Percentiles rank a stretch among this genome's conserved stretches.
These are phyloP conservation scores for Conus ventricosus DNA, from an alignment of 1,140 invertebrate genomes.

Conservation along the genomic window DNA sequence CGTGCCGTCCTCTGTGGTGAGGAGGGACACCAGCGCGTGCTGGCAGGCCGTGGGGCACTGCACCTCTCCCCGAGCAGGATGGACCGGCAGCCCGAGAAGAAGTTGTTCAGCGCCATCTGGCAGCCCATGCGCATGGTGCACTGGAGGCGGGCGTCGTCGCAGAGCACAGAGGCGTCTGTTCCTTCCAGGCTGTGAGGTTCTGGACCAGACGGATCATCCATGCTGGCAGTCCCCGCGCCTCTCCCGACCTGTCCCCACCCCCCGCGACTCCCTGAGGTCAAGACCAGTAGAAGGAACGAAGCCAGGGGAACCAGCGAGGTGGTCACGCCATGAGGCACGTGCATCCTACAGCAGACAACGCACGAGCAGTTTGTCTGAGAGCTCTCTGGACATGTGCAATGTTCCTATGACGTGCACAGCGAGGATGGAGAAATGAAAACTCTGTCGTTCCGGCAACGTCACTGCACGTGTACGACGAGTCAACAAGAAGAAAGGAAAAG, in stretches of 20 bases:
- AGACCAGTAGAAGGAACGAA: neutral
- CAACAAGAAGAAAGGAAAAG: neutral
- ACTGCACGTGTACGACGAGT: neutral
- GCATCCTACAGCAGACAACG: neutral
- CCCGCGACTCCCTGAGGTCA: neutral
- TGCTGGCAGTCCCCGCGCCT: neutral
- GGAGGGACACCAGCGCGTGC: slow-evolving; percentile 61
- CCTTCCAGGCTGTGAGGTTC: neutral
- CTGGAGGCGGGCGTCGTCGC: slow-evolving; percentile 41
- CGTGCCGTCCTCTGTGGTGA: slow-evolving; percentile 59
- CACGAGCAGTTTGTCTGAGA: neutral
- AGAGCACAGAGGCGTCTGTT: slow-evolving; percentile 26
- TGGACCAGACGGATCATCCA: neutral
- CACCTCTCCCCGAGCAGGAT: slow-evolving; percentile 32
- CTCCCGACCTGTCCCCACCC: neutral
- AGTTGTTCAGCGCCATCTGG: slow-evolving; percentile 61
- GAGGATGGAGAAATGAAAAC: neutral
- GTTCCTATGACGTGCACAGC: too few species aligned
- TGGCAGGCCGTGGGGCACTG: slow-evolving; percentile 59
- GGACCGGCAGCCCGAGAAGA: slow-evolving; percentile 53
- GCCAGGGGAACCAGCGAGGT: neutral
- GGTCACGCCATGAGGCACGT: neutral
- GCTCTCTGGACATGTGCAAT: too few species aligned
- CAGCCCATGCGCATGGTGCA: slow-evolving; percentile 56
- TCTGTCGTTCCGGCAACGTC: neutral